phyloP scores from a whole-genome alignment of 1,140 invertebrate genomes.

The Ectropis grisescens region DNA sequence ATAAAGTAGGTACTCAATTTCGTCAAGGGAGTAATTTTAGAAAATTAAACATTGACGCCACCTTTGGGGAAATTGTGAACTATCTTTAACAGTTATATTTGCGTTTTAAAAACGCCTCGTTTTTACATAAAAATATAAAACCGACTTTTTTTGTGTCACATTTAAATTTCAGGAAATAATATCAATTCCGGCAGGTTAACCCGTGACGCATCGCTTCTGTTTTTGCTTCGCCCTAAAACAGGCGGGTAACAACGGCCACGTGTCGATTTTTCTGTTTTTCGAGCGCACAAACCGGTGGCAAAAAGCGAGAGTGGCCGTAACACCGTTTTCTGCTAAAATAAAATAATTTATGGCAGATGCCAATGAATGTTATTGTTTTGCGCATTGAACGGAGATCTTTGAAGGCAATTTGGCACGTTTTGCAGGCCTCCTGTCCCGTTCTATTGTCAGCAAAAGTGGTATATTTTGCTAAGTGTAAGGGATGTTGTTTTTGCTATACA shows the following conservation, averaged over 20 bases:
- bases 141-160: too few species aligned
- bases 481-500: neutral
- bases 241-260: constrained; percentile 28
- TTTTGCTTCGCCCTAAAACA: neutral
- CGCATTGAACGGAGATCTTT: constrained; percentile 4
- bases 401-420: constrained; percentile 10
- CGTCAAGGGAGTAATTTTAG: too few species aligned
- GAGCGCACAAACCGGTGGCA: constrained; percentile 28
- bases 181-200: too few species aligned
- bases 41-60: too few species aligned
- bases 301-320: constrained; percentile 38
- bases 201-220: too few species aligned
- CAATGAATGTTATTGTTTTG: constrained; percentile 20
- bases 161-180: too few species aligned
- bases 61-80: too few species aligned
- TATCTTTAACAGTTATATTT: too few species aligned
- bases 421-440: constrained; percentile 1
- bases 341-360: constrained; percentile 27
- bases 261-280: constrained; percentile 26
- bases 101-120: too few species aligned
- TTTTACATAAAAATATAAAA: too few species aligned
- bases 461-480: neutral
- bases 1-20: too few species aligned
- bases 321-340: constrained; percentile 19
- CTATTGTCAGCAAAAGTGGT: constrained; percentile 2